Evolutionary conservation across 2,888 invertebrate species (phyloP).

Genomic region (Cataglyphis altisquamis): DNA sequence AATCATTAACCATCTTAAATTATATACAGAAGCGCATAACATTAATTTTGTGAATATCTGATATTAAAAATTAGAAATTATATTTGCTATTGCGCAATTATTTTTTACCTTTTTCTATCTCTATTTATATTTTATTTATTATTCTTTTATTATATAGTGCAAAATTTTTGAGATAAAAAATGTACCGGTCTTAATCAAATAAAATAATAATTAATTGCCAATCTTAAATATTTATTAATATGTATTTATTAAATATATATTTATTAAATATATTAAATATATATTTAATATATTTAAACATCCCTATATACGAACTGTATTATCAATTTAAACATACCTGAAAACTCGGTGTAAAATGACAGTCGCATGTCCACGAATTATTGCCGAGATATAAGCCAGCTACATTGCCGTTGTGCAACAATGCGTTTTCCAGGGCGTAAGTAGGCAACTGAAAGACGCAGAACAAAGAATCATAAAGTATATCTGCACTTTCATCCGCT

Average conservation of each 20-base stretch:
- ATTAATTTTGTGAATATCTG: no score
- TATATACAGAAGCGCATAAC: not conserved
- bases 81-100: not conserved
- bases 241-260: not conserved
- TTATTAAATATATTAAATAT: no score
- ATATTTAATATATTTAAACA: no score
- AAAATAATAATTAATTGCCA: not conserved
- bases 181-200: not conserved
- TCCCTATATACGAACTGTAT: not conserved
- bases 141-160: not conserved
- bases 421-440: conserved; percentile 93
- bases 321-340: conserved; percentile 86
- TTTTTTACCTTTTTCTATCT: not conserved
- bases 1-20: not conserved
- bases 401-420: conserved; percentile 91
- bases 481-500: not conserved
- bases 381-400: conserved; percentile 90
- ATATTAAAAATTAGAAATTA: not conserved
- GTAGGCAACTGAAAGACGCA: conserved; percentile 89
- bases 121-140: not conserved
- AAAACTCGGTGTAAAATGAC: conserved; percentile 92
- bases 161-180: not conserved
- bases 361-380: conserved; percentile 95
- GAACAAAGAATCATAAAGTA: conserved; percentile 37
- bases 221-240: not conserved